Percentiles rank a stretch among this genome's conserved stretches.
Conservation (phyloP, 2,797 vertebrate species). For the Gila robusta region DNA sequence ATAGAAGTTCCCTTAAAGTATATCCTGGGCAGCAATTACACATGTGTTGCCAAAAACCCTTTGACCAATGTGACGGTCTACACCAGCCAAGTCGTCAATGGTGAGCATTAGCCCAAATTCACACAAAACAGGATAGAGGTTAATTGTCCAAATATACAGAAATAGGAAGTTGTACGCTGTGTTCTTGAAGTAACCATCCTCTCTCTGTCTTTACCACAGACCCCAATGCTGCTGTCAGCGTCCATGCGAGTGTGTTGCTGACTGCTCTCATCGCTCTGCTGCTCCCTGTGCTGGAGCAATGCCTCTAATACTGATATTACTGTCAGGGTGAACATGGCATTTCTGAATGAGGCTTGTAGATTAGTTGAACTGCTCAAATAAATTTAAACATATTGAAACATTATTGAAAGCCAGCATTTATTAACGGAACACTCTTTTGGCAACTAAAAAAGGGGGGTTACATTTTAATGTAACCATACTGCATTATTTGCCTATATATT, state of each 20-base stretch:
- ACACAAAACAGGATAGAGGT: not conserved
- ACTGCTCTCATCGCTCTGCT: conserved; percentile 61
- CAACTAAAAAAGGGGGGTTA: not conserved
- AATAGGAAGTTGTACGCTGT: not conserved
- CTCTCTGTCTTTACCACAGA: conserved; percentile 46
- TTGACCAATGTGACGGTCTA: conserved; percentile 70
- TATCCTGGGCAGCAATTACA: conserved; percentile 55
- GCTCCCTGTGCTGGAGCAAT: conserved; percentile 49
- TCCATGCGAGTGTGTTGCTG: conserved; percentile 57
- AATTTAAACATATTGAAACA: not conserved
- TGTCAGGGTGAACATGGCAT: not conserved
- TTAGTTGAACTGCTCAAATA: conserved; percentile 11
- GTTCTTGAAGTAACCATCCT: not conserved
- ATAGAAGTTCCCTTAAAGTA: conserved; percentile 39
- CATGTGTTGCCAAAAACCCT: conserved; percentile 74
- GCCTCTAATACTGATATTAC: conserved; percentile 14
- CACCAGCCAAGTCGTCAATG: conserved; percentile 46
- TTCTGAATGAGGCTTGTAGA: conserved; percentile 7
- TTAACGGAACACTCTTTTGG: not conserved
- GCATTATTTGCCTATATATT: not conserved
- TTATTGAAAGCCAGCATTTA: not conserved
- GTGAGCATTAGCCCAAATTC: conserved; percentile 66
- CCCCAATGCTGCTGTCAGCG: conserved; percentile 11
- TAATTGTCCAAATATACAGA: not conserved
- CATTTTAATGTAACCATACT: not conserved